Conservation (phyloP, 2,797 vertebrate genomes). For the Rhabdomys pumilio region DNA sequence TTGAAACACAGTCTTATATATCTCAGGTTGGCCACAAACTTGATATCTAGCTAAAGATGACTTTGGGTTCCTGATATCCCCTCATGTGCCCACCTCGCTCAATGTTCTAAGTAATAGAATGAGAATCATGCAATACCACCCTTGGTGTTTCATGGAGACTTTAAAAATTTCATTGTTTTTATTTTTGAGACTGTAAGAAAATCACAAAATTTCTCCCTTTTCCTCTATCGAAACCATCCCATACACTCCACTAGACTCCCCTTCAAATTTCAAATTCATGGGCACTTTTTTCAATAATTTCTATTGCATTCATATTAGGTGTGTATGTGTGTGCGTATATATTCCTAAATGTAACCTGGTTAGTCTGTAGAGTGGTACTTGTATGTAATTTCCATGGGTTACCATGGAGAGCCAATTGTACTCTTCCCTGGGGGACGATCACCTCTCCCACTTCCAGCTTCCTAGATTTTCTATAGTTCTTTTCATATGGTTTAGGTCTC, state of each 20-base stretch:
- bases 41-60: neutral
- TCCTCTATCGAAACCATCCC: no score
- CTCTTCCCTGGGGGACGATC: neutral
- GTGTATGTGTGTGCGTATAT: neutral
- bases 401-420: neutral
- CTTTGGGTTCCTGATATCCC: no score
- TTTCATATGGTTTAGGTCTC: neutral
- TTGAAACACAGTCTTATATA: neutral
- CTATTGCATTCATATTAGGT: neutral
- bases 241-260: neutral
- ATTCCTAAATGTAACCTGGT: neutral
- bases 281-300: neutral
- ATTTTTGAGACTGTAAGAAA: neutral
- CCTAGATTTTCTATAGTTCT: neutral
- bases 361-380: neutral
- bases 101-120: neutral
- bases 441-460: neutral
- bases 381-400: neutral
- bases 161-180: neutral
- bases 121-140: neutral
- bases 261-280: no score
- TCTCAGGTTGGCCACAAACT: neutral
- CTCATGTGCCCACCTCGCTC: neutral
- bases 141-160: neutral
- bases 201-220: neutral